Percentiles rank a stretch among this genome's conserved stretches.
Conservation (phyloP, 2,113 vertebrate genomes). For the Tor tambroides region DNA sequence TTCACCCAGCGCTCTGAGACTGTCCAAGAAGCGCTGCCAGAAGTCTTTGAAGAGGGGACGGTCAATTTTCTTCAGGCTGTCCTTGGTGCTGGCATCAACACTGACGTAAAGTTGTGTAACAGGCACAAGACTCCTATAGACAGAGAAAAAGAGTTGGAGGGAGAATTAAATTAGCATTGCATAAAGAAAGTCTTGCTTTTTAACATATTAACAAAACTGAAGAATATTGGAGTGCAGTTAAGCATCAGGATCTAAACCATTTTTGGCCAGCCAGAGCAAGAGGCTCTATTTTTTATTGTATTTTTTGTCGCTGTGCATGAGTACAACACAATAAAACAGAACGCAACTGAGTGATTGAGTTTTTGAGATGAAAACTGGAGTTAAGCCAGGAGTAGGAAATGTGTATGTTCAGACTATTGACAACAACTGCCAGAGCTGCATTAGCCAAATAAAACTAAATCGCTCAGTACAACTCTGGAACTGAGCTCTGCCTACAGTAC, state of each 20-base stretch:
- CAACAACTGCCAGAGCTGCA: not conserved
- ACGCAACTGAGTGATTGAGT: not conserved
- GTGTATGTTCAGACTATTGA: not conserved
- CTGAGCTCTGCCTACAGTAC: no score
- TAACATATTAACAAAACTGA: conserved; percentile 16
- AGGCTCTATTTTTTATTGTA: not conserved
- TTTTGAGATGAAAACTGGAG: not conserved
- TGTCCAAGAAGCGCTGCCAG: conserved; percentile 93
- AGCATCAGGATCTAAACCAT: not conserved
- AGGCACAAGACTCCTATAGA: conserved; percentile 83
- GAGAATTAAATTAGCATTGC: not conserved
- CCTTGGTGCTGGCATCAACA: conserved; percentile 92
- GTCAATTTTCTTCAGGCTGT: conserved; percentile 92
- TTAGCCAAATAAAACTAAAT: not conserved
- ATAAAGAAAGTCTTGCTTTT: not conserved
- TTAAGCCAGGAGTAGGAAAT: not conserved
- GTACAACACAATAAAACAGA: not conserved
- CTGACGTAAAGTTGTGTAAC: conserved; percentile 97
- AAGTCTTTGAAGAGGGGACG: conserved; percentile 97
- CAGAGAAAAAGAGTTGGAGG: not conserved
- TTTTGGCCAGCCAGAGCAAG: not conserved
- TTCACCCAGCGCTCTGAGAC: conserved; percentile 89
- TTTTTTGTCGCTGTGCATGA: not conserved
- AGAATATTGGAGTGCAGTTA: not conserved
- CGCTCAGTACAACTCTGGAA: not conserved